Evolutionary conservation across 2,797 vertebrate species (phyloP), one percentile per base, ranked within the genome.

Genomic region (Dendrocincla tyrannina): DNA sequence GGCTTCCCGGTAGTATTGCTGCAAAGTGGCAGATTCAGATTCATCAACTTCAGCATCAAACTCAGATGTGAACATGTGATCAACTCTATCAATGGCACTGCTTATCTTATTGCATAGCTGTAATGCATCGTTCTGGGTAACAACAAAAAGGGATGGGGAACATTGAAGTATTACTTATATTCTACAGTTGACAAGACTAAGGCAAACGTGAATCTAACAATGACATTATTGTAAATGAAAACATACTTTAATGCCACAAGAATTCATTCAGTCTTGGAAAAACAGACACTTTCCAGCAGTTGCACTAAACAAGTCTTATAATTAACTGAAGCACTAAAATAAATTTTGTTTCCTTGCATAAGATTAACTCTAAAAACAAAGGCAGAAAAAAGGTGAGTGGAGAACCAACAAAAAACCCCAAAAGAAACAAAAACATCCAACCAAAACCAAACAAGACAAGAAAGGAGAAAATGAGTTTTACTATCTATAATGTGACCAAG

Each of bases 1-100:
- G 28, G 99, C 99, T 95, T 99, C 99, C 81, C 99, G 98, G 97
- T 99, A 99, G 97, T 99, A 99, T 88, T 99, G 99, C 91, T 99
- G 99, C 95, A 99, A 96, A 6, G 99, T 99, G 88, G 98, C 98
- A 20, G 98, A 98, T 95, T 99, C 99, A 0, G 99, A 98, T 78
- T 99, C 99, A 58, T 99, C 99, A 67, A 99, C 98, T 95, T 99
- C 99, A 7, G 98, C 98, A 77, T 99, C 99, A 53, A 99, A 99
- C 92, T 99, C 99, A 2, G 98, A 98, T 11, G 98, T 99, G 98
- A 99, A 99, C 99, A 99, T 99, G 98, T 98, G 98, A 97, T 99
- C 99, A 92, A 99, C 99, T 39, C 98, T 98, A 94, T 99, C 98
- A 85, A 99, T 99, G 93, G 99, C 99, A 59, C 97, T 97, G 95